Conservation (phyloP, 2,113 vertebrate genomes). For the Odontesthes bonariensis region DNA sequence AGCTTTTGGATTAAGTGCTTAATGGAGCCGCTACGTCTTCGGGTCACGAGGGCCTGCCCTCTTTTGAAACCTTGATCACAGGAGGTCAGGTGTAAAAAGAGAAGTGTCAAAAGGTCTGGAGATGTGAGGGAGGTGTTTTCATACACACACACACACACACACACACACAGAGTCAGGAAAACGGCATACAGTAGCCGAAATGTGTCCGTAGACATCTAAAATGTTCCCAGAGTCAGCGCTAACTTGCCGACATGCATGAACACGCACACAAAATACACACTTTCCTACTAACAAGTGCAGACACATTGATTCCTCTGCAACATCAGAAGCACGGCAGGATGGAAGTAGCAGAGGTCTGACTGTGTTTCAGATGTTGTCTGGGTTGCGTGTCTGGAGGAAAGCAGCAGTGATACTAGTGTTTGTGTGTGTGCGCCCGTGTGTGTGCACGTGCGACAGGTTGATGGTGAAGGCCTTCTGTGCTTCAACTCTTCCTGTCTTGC, state of each 20-base stretch:
- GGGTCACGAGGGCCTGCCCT: conserved; percentile 60
- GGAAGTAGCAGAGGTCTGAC: conserved; percentile 49
- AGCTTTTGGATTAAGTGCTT: conserved; percentile 30
- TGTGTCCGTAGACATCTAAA: conserved; percentile 25
- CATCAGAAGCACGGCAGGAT: conserved; percentile 57
- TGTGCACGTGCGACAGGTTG: conserved; percentile 5
- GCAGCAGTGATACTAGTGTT: conserved; percentile 14
- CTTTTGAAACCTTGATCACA: conserved; percentile 58
- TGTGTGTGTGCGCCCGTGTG: conserved; percentile 23
- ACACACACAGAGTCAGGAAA: conserved; percentile 14
- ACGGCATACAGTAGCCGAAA: conserved; percentile 27
- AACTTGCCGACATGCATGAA: conserved; percentile 11
- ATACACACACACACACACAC: conserved; percentile 24
- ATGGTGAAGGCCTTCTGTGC: conserved; percentile 34
- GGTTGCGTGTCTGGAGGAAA: conserved; percentile 60
- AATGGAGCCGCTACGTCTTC: conserved; percentile 57
- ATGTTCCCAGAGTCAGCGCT: conserved; percentile 38
- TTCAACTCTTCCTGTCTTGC: conserved; percentile 32
- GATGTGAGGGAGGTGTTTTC: conserved; percentile 55
- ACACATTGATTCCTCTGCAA: conserved; percentile 48
- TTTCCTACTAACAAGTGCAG: conserved; percentile 47
- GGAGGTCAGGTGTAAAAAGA: conserved; percentile 63
- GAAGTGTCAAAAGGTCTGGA: conserved; percentile 60
- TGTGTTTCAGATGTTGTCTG: conserved; percentile 65
- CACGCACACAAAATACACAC: conserved; percentile 13